Conservation (phyloP, 2,797 vertebrate genomes). For the Pteronotus mesoamericanus region DNA sequence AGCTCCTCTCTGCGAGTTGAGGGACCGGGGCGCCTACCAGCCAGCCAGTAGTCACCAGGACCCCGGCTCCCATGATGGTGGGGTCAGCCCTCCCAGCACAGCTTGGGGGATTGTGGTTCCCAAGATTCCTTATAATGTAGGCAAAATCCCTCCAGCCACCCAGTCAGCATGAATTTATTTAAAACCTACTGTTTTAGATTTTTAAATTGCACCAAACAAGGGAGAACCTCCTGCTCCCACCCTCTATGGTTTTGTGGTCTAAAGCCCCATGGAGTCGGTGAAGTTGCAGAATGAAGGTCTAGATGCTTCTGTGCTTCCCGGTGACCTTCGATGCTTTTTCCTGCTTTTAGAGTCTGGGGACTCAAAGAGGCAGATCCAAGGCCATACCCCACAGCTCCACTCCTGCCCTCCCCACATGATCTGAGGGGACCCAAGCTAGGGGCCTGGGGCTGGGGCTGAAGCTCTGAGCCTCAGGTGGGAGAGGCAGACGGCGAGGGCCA, state of each 20-base stretch:
- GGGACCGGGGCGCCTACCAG: fast-evolving
- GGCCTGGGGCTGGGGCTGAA: not conserved
- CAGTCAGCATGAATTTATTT: not conserved
- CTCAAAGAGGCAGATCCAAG: not conserved
- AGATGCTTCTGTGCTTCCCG: not conserved
- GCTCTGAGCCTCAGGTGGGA: too few species aligned
- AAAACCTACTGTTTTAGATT: not conserved
- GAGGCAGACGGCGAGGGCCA: not conserved
- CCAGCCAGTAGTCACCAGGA: fast-evolving
- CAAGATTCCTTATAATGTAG: not conserved
- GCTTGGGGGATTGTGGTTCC: too few species aligned
- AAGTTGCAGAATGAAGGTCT: not conserved
- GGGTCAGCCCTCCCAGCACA: too few species aligned
- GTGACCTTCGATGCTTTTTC: not conserved
- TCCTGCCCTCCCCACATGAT: not conserved
- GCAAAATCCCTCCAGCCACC: fast-evolving
- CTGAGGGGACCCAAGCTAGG: not conserved
- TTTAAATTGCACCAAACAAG: not conserved
- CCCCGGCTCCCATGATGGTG: fast-evolving
- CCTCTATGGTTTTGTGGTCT: not conserved
- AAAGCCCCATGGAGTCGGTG: not conserved
- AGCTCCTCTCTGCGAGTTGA: not conserved
- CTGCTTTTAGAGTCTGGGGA: not conserved
- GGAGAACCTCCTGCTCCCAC: not conserved
- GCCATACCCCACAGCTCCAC: not conserved